Percentiles rank a stretch among this genome's conserved stretches.
phyloP scores from a whole-genome alignment of 2,113 vertebrate species.

The Tor tambroides region DNA sequence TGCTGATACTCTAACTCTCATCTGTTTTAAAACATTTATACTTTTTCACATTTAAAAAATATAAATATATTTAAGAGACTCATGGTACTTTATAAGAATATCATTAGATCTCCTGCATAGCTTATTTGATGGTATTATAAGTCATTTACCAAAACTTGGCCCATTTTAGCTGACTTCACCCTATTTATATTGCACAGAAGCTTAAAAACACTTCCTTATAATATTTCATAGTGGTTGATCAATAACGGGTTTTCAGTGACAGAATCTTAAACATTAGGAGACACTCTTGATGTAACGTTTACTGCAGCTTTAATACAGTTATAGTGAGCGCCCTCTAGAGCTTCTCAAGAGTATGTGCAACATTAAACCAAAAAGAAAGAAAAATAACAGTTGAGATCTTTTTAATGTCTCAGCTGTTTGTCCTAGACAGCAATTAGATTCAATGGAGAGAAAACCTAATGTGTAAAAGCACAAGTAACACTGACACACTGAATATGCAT shows the following conservation, averaged over 20 bases:
- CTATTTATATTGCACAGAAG: neutral
- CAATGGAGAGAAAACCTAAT: neutral
- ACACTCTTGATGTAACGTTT: neutral
- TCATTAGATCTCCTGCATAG: too few relatives aligned
- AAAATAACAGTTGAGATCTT: neutral
- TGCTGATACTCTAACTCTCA: too few relatives aligned
- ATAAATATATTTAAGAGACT: too few relatives aligned
- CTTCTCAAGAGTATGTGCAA: neutral
- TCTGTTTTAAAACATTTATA: too few relatives aligned
- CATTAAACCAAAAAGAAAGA: neutral
- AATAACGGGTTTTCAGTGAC: neutral
- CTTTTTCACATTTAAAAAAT: too few relatives aligned
- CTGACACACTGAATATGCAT: neutral
- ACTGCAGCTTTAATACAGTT: neutral
- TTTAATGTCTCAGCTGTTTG: neutral
- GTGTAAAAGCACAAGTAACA: neutral
- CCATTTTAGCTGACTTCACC: too few relatives aligned
- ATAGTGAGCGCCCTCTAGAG: conserved; percentile 21
- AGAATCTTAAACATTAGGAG: neutral
- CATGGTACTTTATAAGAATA: too few relatives aligned
- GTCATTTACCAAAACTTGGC: too few relatives aligned
- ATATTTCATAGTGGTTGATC: neutral
- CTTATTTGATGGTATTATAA: too few relatives aligned
- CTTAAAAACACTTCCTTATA: neutral
- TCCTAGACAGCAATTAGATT: neutral